Conservation (phyloP, 1,140 invertebrate species). For the Zaprionus gabonicus region DNA sequence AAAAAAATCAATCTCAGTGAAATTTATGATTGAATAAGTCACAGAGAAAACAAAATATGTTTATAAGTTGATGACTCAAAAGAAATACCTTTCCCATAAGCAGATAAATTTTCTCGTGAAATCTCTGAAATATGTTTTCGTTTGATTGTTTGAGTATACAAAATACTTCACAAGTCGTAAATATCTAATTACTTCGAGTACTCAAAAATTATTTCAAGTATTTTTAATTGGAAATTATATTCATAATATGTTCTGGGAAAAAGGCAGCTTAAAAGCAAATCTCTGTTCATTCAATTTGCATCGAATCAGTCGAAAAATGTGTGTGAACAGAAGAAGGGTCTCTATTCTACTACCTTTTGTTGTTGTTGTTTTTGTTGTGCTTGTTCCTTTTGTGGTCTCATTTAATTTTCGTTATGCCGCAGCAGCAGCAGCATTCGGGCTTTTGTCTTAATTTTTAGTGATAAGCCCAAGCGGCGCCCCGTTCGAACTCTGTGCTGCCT, state of each 20-base stretch:
- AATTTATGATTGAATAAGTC: background rate
- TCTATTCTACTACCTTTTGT: background rate
- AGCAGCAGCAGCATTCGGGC: constrained; percentile 24
- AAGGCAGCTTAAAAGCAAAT: constrained; percentile 24
- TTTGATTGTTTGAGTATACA: background rate
- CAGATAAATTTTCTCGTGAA: background rate
- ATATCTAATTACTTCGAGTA: background rate
- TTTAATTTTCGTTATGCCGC: constrained; percentile 56
- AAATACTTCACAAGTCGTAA: background rate
- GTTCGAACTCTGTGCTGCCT: constrained; percentile 9
- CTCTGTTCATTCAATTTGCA: constrained; percentile 23
- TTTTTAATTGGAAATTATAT: constrained; percentile 28
- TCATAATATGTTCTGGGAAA: background rate
- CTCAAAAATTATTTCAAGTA: background rate
- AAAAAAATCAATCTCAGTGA: background rate
- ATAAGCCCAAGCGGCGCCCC: constrained; percentile 53
- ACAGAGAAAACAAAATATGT: background rate
- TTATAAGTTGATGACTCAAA: background rate
- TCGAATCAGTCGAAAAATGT: constrained; percentile 14
- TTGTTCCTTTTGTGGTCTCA: constrained; percentile 53
- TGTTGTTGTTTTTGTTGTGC: constrained; percentile 2
- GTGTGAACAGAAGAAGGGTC: background rate
- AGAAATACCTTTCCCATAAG: background rate
- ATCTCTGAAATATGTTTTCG: background rate
- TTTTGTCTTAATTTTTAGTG: constrained; percentile 76